Base-by-base conservation (phyloP, 2,888 invertebrate genomes). In the Gastrophysa polygoni region DNA sequence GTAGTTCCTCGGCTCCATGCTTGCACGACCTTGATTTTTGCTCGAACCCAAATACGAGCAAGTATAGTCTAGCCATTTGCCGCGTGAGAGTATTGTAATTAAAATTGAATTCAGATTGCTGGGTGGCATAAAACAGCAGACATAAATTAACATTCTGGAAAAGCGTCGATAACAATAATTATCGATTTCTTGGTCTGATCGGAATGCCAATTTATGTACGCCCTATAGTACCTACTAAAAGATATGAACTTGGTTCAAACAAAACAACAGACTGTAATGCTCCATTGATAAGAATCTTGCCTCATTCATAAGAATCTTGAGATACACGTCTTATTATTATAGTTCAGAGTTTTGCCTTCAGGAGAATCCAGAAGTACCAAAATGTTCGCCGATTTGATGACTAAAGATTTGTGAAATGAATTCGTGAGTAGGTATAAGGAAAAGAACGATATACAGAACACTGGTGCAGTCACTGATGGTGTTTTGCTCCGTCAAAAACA, bases 71-170 rank as follows among this genome's bases (percentile, higher is more conserved):
- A 38, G 38, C 38, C 38, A 14, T 38, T n/a, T n/a, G 21, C 18
- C 21, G 21, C 21, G 28, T 38, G 16, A 14, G 20, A 1, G 51
- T 16, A 34, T 54, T 54, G 38, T 18, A 54, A 54, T 38, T 54
- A 43, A 54, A 54, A 54, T 54, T 14, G 10, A 46, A 21, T 38
- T 54, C 38, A 54, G 43, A 34, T 34, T 17, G 17, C 24, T 14
- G 52, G 24, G 21, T 21, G 52, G 38, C n/a, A 54, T 54, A 20
- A 54, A 57, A 61, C 24, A 47, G 46, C 46, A 50, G 29, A 47
- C 56, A 57, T 56, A 57, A 61, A 61, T 61, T 61, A 57, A 38
- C 61, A 54, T 54, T 18, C n/a, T 6, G 38, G 8, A 16, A 43
- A 54, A 38, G 20, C 18, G 46, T 20, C 8, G 34, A 14, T 51